These are phyloP conservation scores for Lota lota DNA, from an alignment of 2,113 vertebrate species.

Conservation along the genomic window DNA sequence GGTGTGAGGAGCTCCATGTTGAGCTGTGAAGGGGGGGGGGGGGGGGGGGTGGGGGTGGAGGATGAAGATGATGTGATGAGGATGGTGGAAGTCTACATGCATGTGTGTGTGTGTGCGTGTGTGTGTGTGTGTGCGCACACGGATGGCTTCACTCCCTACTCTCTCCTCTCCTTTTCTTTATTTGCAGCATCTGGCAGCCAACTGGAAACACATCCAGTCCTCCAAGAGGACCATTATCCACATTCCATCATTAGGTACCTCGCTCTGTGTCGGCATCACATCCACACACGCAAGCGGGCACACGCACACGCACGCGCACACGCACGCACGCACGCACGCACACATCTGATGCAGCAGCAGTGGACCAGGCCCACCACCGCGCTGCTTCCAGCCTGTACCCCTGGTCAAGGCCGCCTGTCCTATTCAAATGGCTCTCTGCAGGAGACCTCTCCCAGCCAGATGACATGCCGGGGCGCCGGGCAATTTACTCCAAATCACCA, in stretches of 20 bases:
- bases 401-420: conserved; percentile 91
- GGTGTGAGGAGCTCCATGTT: conserved; percentile 50
- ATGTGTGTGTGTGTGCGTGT: no score
- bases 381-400: conserved; percentile 90
- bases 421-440: conserved; percentile 97
- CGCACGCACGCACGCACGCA: conserved; percentile 33
- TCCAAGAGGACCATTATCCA: conserved; percentile 99
- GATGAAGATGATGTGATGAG: conserved; percentile 51
- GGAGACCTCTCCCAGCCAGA: conserved; percentile 85
- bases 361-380: conserved; percentile 73
- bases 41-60: background rate
- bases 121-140: background rate
- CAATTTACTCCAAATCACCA: conserved; percentile 85
- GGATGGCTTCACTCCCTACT: conserved; percentile 73
- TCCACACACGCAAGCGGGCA: conserved; percentile 31
- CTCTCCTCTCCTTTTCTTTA: conserved; percentile 71
- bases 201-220: conserved; percentile 98
- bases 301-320: conserved; percentile 45
- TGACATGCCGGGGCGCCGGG: conserved; percentile 83
- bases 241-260: conserved; percentile 98
- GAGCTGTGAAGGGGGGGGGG: conserved; percentile 56
- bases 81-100: background rate
- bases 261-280: conserved; percentile 69
- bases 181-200: conserved; percentile 97
- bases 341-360: conserved; percentile 40